These are phyloP conservation scores for Euura saliciscinereae DNA, from an alignment of 1,140 invertebrate genomes.

Conservation along the genomic window DNA sequence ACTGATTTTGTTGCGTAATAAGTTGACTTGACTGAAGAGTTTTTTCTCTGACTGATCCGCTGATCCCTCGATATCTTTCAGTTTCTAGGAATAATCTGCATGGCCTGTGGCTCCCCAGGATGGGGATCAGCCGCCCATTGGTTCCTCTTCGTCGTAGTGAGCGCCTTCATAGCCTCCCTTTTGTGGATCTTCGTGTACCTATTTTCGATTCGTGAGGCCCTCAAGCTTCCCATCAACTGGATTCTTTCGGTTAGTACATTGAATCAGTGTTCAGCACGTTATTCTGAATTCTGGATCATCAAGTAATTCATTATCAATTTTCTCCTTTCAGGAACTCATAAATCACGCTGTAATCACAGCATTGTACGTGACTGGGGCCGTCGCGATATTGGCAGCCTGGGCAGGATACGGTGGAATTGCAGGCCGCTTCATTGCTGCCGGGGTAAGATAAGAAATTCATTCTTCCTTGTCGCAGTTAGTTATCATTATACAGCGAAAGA, in stretches of 20 bases:
- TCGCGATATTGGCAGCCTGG: conserved; percentile 74
- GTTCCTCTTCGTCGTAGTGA: conserved; percentile 83
- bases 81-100: conserved; percentile 83
- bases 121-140: conserved; percentile 69
- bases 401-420: conserved; percentile 43
- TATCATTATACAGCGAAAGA: no score
- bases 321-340: conserved; percentile 73
- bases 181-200: conserved; percentile 82
- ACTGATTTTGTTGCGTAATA: no score
- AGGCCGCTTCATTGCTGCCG: conserved; percentile 72
- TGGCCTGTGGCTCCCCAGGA: conserved; percentile 75
- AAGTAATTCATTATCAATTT: no score
- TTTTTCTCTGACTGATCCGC: no score
- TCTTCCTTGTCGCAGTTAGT: no score
- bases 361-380: conserved; percentile 79
- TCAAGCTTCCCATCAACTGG: conserved; percentile 84
- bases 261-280: no score
- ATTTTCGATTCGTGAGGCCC: conserved; percentile 76
- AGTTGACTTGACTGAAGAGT: no score
- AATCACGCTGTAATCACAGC: conserved; percentile 74
- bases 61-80: conserved; percentile 57
- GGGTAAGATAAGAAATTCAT: conserved; percentile 61
- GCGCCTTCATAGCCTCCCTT: conserved; percentile 80
- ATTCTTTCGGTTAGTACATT: conserved; percentile 73
- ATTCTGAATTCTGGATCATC: no score